Evolutionary conservation across 2,888 invertebrate genomes (phyloP), one percentile per base, ranked within the genome.

Genomic region (Prosapia bicincta): DNA sequence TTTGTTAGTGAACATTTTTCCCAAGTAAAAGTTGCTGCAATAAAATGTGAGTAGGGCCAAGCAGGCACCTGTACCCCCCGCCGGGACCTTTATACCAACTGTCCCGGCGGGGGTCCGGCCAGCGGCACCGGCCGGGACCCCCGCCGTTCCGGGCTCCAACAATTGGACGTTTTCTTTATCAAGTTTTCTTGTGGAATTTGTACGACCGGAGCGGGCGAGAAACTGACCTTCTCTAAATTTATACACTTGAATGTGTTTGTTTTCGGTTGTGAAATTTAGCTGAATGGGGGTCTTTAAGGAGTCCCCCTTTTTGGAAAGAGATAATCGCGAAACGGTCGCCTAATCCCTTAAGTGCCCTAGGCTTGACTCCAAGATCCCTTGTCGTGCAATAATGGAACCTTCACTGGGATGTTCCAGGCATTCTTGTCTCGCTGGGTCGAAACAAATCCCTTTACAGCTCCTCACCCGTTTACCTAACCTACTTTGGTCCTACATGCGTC

Each of bases 1-100:
- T 67, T 68, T 32, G 73, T 67, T 73, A 69, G 69, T 73, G 68
- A 73, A 68, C 73, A 73, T 73, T 73, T 73, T 73, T 73, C 73
- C 73, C 43, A 23, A 20, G 54, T 54, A 26, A 67, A 25, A 73
- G 73, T 68, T 23, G 68, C 30, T n/a, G 68, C 73, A 20, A 69
- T 73, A 73, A 73, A 73, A 69, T 67, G 67, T 38, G 72, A 25
- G 67, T 54, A 67, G 72, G 26, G 24, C 66, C 66, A 30, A 32
- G 25, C 66, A 38, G 30, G 54, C 25, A 67, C 68, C 68, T 65
- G 65, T 28, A 66, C 65, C 71, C 24, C 66, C 71, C 30, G 71
- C 65, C n/a, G 24, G 65, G 71, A 20, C 54, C 54, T 54, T 54
- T 54, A 54, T 54, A 54, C 54, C 54, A 54, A 54, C 54, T 54